Conservation (phyloP, 2,888 invertebrate species). For the Oligia fasciuncula region DNA sequence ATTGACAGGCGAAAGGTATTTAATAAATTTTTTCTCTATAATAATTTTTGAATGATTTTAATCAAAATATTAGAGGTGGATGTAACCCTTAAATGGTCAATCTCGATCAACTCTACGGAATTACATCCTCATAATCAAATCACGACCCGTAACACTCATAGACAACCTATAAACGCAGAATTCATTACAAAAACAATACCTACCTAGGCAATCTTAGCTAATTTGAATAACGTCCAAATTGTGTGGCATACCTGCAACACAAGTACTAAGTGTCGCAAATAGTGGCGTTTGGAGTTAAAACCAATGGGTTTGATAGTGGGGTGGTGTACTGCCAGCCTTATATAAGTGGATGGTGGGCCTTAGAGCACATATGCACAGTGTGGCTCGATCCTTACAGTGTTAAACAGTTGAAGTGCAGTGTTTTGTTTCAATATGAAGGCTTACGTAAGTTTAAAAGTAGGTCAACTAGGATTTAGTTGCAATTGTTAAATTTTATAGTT, state of each 20-base stretch:
- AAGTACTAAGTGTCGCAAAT: conserved; percentile 68
- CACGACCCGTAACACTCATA: conserved; percentile 11
- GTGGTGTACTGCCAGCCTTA: conserved; percentile 74
- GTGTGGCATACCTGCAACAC: conserved; percentile 60
- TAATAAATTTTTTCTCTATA: neutral
- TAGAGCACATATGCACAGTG: conserved; percentile 78
- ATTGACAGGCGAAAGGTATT: too few species aligned
- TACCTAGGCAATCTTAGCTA: conserved; percentile 32
- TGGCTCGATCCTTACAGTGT: conserved; percentile 64
- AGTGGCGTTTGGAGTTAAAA: conserved; percentile 59
- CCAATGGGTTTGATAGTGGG: conserved; percentile 75
- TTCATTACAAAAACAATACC: conserved; percentile 39
- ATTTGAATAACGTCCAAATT: conserved; percentile 59
- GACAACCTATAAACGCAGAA: conserved; percentile 25
- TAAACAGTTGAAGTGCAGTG: conserved; percentile 73
- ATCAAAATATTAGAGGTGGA: too few species aligned
- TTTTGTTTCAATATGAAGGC: conserved; percentile 77
- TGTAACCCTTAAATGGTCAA: neutral
- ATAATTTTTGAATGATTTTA: too few species aligned
- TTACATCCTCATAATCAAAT: conserved; percentile 20
- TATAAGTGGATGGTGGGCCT: conserved; percentile 75
- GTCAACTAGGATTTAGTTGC: neutral
- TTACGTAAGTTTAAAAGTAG: conserved; percentile 79
- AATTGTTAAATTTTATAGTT: neutral
- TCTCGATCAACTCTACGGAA: neutral